Conservation (phyloP, 2,888 invertebrate genomes). For the Tachina grossa region DNA sequence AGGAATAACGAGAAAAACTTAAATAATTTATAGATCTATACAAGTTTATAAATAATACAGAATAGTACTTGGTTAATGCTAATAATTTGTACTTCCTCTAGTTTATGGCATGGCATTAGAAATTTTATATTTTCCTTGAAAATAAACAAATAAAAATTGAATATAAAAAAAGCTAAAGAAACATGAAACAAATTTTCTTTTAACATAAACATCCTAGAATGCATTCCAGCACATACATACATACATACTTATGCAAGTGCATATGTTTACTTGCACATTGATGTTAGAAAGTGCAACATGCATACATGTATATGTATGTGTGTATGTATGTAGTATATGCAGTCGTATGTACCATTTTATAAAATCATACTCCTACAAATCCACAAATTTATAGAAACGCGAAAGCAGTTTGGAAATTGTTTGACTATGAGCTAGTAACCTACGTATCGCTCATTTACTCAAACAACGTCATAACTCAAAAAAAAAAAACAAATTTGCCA, state of each 20-base stretch:
- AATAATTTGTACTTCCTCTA: constrained; percentile 7
- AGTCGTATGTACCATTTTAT: background rate
- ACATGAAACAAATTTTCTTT: constrained; percentile 51
- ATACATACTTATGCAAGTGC: background rate
- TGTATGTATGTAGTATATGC: background rate
- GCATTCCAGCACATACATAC: background rate
- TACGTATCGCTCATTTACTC: too few species aligned
- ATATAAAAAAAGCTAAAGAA: constrained; percentile 44
- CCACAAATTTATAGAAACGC: background rate
- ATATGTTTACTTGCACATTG: background rate
- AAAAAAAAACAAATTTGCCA: too few species aligned
- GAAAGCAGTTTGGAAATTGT: background rate
- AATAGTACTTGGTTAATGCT: too few species aligned
- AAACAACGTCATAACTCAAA: too few species aligned
- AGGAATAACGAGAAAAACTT: background rate
- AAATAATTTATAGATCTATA: background rate
- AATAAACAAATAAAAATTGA: constrained; percentile 41
- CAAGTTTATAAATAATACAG: too few species aligned
- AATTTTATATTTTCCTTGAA: constrained; percentile 15
- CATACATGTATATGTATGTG: background rate
- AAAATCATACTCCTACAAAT: background rate
- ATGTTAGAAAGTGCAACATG: constrained; percentile 3
- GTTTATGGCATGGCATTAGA: constrained; percentile 11
- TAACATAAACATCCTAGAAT: constrained; percentile 58
- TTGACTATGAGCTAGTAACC: background rate